Conservation (phyloP, 2,888 invertebrate species). For the Synergus japonicus region DNA sequence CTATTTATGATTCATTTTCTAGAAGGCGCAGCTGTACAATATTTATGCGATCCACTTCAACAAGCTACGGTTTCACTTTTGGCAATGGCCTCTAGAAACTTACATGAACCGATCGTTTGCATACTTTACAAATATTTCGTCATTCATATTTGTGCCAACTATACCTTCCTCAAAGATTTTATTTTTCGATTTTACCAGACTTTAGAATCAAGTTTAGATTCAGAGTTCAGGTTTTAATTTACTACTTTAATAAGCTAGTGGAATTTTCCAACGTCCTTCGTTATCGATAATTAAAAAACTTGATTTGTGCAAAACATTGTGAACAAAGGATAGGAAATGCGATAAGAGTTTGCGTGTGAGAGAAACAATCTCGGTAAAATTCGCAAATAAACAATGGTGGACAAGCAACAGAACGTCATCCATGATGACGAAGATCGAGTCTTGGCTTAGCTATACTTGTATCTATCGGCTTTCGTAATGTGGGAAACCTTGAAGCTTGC, state of each 20-base stretch:
- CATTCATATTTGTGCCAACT: slow-evolving; percentile 13
- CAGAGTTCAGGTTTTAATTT: not conserved
- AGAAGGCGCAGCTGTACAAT: slow-evolving; percentile 60
- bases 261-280: not conserved
- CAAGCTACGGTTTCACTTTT: slow-evolving; percentile 75
- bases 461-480: slow-evolving; percentile 74
- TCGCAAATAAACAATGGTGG: slow-evolving; percentile 33
- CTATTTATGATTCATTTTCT: slow-evolving; percentile 58
- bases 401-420: slow-evolving; percentile 28
- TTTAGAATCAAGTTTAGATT: not conserved
- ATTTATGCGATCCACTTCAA: slow-evolving; percentile 56
- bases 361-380: slow-evolving; percentile 32
- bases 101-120: slow-evolving; percentile 5
- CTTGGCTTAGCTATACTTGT: slow-evolving; percentile 47
- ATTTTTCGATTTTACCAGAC: not conserved
- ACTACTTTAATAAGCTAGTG: not conserved
- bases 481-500: slow-evolving; percentile 75
- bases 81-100: slow-evolving; percentile 75
- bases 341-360: slow-evolving; percentile 33
- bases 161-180: not conserved
- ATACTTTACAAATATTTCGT: slow-evolving; percentile 29
- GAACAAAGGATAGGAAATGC: slow-evolving; percentile 10
- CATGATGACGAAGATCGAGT: slow-evolving; percentile 28
- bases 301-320: not conserved
- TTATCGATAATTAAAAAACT: not conserved